phyloP scores from a whole-genome alignment of 1,140 invertebrate genomes.

The Antheraea mylitta region DNA sequence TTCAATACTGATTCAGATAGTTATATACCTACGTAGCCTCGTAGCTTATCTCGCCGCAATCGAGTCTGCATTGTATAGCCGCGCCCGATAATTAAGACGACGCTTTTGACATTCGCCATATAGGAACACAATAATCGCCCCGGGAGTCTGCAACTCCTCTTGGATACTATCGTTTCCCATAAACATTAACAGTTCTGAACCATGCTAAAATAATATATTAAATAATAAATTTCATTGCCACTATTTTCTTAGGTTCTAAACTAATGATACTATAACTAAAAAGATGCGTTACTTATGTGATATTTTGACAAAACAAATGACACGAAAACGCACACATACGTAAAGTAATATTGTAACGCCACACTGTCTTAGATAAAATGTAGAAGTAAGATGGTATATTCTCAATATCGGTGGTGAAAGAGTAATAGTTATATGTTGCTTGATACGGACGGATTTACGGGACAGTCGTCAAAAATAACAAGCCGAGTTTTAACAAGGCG shows the following conservation, averaged over 20 bases:
- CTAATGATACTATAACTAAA: too few relatives aligned
- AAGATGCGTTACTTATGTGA: too few relatives aligned
- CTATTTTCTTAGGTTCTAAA: slow-evolving; percentile 27
- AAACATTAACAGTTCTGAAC: slow-evolving; percentile 73
- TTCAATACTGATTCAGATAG: slow-evolving; percentile 68
- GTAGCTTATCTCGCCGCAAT: slow-evolving; percentile 73
- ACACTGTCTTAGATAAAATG: too few relatives aligned
- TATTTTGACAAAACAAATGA: too few relatives aligned
- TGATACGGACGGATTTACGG: too few relatives aligned
- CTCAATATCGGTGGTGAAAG: too few relatives aligned
- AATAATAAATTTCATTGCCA: slow-evolving; percentile 67
- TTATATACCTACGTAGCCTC: slow-evolving; percentile 33
- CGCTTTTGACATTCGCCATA: slow-evolving; percentile 78
- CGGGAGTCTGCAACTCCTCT: slow-evolving; percentile 46
- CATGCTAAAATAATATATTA: slow-evolving; percentile 76
- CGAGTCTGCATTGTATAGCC: slow-evolving; percentile 73
- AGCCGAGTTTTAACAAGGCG: too few relatives aligned
- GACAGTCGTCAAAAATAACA: too few relatives aligned
- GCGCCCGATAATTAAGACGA: slow-evolving; percentile 78
- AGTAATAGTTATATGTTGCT: too few relatives aligned
- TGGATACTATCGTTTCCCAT: slow-evolving; percentile 70
- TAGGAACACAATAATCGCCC: slow-evolving; percentile 77
- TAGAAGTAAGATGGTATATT: too few relatives aligned
- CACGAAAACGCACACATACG: too few relatives aligned
- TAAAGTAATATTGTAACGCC: too few relatives aligned